Evolutionary conservation across 2,888 invertebrate genomes (phyloP).

Genomic region (Dolichomitus sp.): DNA sequence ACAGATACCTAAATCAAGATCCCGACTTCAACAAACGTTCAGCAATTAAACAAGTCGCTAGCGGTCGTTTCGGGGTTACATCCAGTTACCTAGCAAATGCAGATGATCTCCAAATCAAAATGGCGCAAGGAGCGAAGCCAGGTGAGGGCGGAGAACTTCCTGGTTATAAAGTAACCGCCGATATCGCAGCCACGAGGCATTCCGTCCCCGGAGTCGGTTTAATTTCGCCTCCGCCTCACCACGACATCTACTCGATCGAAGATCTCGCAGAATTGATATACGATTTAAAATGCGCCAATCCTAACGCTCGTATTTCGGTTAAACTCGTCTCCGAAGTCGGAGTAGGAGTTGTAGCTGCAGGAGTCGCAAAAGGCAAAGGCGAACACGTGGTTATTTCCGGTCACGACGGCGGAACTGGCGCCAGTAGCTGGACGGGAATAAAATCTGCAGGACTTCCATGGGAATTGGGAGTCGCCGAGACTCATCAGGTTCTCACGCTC

Average conservation of each 20-base stretch:
- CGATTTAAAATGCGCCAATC: constrained; percentile 99
- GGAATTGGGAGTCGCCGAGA: constrained; percentile 99
- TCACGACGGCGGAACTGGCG: constrained; percentile 99
- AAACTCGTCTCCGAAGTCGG: constrained; percentile 99
- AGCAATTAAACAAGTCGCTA: constrained; percentile 99
- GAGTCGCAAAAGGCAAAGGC: constrained; percentile 99
- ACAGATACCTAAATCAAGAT: constrained; percentile 90
- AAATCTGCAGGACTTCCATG: constrained; percentile 99
- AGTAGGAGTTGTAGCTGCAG: constrained; percentile 99
- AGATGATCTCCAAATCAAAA: constrained; percentile 99
- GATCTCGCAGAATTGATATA: constrained; percentile 99
- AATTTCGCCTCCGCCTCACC: constrained; percentile 99
- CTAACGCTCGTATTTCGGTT: constrained; percentile 97
- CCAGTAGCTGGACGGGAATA: constrained; percentile 99
- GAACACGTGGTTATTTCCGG: constrained; percentile 99
- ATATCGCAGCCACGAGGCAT: constrained; percentile 98
- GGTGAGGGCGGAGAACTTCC: constrained; percentile 99
- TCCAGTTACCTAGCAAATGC: constrained; percentile 99
- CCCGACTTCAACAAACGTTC: constrained; percentile 95
- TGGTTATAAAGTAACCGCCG: constrained; percentile 94
- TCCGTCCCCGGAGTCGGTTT: constrained; percentile 99
- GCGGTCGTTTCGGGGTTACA: constrained; percentile 99
- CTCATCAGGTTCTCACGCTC: constrained; percentile 98
- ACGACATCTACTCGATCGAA: constrained; percentile 99
- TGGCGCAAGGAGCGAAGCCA: constrained; percentile 99